Percentiles rank a stretch among this genome's conserved stretches.
Evolutionary conservation across 2,113 vertebrate species (phyloP).

Genomic region (Desmodus rotundus): DNA sequence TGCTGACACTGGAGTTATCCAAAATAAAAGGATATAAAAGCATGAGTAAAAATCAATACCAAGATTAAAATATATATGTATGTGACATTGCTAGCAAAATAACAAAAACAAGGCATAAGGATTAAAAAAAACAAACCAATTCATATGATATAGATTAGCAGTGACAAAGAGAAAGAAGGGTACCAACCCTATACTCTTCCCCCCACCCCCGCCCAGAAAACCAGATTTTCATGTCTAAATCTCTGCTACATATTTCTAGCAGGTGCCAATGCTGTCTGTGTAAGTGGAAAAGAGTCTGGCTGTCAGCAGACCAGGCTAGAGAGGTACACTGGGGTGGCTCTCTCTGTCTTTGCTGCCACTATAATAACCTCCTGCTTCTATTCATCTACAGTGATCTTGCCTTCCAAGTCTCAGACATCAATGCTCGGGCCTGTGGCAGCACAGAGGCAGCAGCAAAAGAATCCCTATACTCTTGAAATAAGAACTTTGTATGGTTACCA

Average conservation of each 20-base stretch:
- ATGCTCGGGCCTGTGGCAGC: neutral
- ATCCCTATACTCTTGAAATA: neutral
- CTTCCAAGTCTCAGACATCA: too few relatives aligned
- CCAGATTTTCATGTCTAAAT: neutral
- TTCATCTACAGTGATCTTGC: too few relatives aligned
- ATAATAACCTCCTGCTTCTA: too few relatives aligned
- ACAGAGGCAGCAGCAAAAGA: neutral
- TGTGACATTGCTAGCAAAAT: neutral
- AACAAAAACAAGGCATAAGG: neutral
- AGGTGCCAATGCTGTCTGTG: neutral
- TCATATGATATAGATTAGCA: neutral
- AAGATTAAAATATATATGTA: neutral
- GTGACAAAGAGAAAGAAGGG: neutral
- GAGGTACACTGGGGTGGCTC: too few relatives aligned
- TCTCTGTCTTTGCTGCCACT: too few relatives aligned
- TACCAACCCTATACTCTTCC: neutral
- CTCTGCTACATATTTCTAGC: neutral
- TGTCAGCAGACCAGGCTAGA: neutral
- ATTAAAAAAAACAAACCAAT: neutral
- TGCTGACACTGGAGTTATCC: neutral
- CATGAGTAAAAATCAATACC: neutral
- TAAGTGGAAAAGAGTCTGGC: neutral
- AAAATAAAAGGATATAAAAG: neutral
- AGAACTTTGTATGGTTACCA: neutral
- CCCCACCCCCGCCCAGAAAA: neutral